These are phyloP conservation scores for Listronotus oregonensis DNA, from an alignment of 1,140 invertebrate genomes.

Conservation along the genomic window DNA sequence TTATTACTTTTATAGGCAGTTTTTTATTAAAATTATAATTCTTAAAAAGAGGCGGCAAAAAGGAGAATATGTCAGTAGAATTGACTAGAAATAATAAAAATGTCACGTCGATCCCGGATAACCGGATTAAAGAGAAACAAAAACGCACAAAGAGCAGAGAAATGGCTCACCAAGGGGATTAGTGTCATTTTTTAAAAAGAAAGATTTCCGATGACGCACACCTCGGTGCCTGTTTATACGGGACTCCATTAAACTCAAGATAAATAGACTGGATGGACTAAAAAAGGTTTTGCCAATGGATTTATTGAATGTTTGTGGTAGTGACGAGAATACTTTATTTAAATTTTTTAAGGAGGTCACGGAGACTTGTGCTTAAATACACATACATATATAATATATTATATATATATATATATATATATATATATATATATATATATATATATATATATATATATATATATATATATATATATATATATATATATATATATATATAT, in stretches of 20 bases:
- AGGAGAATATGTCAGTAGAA: background rate
- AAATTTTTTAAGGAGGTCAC: no score
- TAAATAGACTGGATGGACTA: conserved; percentile 17
- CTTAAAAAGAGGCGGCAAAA: background rate
- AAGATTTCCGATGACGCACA: conserved; percentile 13
- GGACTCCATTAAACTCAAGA: conserved; percentile 18
- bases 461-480: no score
- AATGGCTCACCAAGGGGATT: conserved; percentile 12
- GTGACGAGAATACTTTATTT: no score
- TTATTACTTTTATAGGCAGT: no score
- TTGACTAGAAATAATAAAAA: conserved; percentile 18
- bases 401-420: no score
- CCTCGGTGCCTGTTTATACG: conserved; percentile 16
- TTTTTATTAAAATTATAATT: background rate
- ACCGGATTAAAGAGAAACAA: conserved; percentile 12
- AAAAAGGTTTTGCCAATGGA: conserved; percentile 12
- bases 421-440: no score
- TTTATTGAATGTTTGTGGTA: no score
- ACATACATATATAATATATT: no score
- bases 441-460: no score
- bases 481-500: no score
- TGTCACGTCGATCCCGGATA: conserved; percentile 15
- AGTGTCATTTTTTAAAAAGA: conserved; percentile 16
- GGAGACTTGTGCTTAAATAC: no score
- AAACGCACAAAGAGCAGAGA: conserved; percentile 7